A percentile compares a stretch with the other conserved stretches of the same genome.
phyloP scores from a whole-genome alignment of 2,888 invertebrate species.

The Brenthis daphne region DNA sequence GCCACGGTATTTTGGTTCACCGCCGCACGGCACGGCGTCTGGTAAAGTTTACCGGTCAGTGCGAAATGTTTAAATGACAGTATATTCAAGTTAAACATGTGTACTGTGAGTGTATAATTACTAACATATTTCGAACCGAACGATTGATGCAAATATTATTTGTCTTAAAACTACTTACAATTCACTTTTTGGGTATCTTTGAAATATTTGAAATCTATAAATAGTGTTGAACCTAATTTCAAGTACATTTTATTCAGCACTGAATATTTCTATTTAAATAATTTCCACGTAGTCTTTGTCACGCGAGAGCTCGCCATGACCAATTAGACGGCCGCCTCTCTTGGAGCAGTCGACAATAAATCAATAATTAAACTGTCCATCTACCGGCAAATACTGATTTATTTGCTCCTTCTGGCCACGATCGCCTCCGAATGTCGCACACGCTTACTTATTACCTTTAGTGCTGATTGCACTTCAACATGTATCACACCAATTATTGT shows the following conservation, averaged over 20 bases:
- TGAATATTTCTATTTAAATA: slow-evolving; percentile 74
- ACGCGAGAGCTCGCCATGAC: slow-evolving; percentile 72
- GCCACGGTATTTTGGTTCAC: slow-evolving; percentile 60
- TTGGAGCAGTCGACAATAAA: slow-evolving; percentile 68
- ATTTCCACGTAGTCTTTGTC: slow-evolving; percentile 66
- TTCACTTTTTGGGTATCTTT: too few species aligned
- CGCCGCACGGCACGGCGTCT: slow-evolving; percentile 51
- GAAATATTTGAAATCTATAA: background rate
- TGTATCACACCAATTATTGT: slow-evolving; percentile 32
- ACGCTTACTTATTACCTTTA: slow-evolving; percentile 50
- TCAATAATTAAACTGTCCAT: slow-evolving; percentile 81
- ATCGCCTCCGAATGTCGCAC: slow-evolving; percentile 59
- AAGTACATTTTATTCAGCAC: slow-evolving; percentile 53
- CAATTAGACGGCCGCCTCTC: slow-evolving; percentile 75
- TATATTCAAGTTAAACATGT: slow-evolving; percentile 39
- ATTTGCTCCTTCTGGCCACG: slow-evolving; percentile 69
- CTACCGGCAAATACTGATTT: slow-evolving; percentile 79
- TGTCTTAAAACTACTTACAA: background rate
- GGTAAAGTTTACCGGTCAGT: slow-evolving; percentile 62
- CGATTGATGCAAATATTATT: slow-evolving; percentile 33
- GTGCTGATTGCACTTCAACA: slow-evolving; percentile 49
- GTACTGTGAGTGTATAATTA: slow-evolving; percentile 30
- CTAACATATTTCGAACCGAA: slow-evolving; percentile 50
- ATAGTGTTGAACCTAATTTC: background rate
- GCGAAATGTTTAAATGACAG: slow-evolving; percentile 53